These are phyloP conservation scores for Cotesia chilonis DNA, from an alignment of 1,140 invertebrate genomes.

Conservation along the genomic window DNA sequence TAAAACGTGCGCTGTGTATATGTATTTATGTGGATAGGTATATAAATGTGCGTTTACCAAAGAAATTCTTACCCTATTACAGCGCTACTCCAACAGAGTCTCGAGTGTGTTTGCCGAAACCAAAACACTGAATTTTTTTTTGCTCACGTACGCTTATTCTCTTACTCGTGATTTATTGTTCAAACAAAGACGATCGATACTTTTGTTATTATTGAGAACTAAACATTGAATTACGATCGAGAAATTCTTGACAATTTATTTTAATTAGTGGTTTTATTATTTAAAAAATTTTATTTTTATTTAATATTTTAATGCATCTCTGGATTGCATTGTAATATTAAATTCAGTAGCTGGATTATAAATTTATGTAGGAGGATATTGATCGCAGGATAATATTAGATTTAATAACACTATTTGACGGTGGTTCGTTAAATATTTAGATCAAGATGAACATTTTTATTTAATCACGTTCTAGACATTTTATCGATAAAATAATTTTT, in stretches of 20 bases:
- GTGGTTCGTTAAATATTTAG: conserved; percentile 19
- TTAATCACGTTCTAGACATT: too few relatives aligned
- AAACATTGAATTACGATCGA: neutral
- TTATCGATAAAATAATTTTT: too few relatives aligned
- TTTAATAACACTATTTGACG: neutral
- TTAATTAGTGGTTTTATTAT: too few relatives aligned
- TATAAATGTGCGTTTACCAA: neutral
- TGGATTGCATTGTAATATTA: neutral
- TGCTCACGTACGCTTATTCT: neutral
- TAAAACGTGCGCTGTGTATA: conserved; percentile 32
- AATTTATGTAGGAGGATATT: conserved; percentile 21
- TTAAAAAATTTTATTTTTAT: too few relatives aligned
- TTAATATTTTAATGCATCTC: neutral
- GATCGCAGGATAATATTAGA: conserved; percentile 24
- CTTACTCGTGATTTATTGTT: neutral
- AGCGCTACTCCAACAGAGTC: neutral
- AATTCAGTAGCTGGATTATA: neutral
- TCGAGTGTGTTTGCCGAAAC: neutral
- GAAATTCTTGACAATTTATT: too few relatives aligned
- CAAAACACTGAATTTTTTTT: conserved; percentile 18
- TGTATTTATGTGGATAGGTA: conserved; percentile 6
- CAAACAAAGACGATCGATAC: neutral
- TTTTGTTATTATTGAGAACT: neutral
- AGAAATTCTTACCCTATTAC: conserved; percentile 3
- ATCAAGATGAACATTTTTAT: neutral